Conservation (phyloP, 2,888 invertebrate species). For the Trichopria drosophilae region DNA sequence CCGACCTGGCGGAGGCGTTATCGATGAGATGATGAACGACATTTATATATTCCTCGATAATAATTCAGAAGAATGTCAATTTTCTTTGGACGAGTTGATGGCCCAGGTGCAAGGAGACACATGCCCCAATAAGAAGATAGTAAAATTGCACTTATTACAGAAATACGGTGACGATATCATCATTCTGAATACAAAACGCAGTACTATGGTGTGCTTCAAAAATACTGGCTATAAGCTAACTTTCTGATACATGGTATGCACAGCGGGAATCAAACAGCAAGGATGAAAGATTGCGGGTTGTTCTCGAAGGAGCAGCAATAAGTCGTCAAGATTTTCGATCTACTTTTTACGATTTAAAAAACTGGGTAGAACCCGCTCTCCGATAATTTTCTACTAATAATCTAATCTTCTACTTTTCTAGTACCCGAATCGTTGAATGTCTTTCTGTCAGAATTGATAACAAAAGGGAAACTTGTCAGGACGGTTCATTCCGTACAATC, state of each 20-base stretch:
- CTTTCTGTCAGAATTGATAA: constrained; percentile 32
- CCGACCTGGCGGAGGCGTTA: background rate
- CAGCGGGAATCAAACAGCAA: too few relatives aligned
- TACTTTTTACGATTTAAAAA: too few relatives aligned
- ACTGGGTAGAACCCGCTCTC: constrained; percentile 36
- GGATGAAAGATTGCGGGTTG: too few relatives aligned
- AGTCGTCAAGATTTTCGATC: too few relatives aligned
- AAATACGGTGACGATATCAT: background rate
- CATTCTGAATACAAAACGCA: too few relatives aligned
- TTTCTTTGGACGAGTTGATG: background rate
- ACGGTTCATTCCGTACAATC: constrained; percentile 36
- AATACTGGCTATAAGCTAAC: too few relatives aligned
- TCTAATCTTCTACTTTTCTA: constrained; percentile 3
- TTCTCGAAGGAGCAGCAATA: too few relatives aligned
- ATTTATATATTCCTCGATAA: background rate
- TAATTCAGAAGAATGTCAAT: background rate
- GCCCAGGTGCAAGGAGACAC: background rate
- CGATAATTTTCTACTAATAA: constrained; percentile 11
- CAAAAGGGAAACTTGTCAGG: constrained; percentile 14
- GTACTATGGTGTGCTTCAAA: too few relatives aligned
- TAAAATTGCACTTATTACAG: background rate
- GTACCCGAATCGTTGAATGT: constrained; percentile 39
- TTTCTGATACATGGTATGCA: too few relatives aligned
- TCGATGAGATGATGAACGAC: background rate
- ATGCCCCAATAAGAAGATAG: background rate